Evolutionary conservation across 2,888 invertebrate genomes (phyloP), one percentile per base, ranked within the genome.

Genomic region (Noctua pronuba): DNA sequence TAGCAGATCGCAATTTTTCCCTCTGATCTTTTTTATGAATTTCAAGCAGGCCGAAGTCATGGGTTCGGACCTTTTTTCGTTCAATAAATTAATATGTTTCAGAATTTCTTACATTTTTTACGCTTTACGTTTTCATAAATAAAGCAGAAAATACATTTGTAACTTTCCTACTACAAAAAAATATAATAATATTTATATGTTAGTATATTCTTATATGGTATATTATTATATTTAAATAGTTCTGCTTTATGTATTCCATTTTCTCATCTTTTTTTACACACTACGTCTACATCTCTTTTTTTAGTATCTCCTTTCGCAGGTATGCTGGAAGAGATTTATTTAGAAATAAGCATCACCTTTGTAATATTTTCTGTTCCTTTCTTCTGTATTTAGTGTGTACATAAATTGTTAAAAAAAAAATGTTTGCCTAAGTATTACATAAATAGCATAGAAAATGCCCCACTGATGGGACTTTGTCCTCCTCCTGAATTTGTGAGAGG

Each of bases 1-100:
- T 76, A 55, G 80, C 82, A 84, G 80, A 86, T 85, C 73, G 81
- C 87, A 91, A 92, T 91, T 91, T 93, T 89, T 88, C 86, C 80
- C 66, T 88, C 88, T 88, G 88, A 90, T 92, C 88, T 92, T 92
- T 35, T 92, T 92, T 84, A 92, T 92, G 92, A 93, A 93, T 92
- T 92, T 91, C 86, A 91, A 92, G 91, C 89, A 88, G 88, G 88
- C 85, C 49, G 81, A 79, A 84, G 89, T 82, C 75, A 82, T 79
- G 82, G 77, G 84, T 71, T 62, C 41, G 31, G 41, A 71, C 78
- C 73, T 76, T 76, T 83, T 85, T 77, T 65, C 24, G 35, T 38
- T 8, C 60, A 80, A 75, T 58, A 83, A 81, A 88, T 88, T 84
- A 84, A 87, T 80, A 85, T 89, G 76, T 80, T 74, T 49, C 24